Conservation (phyloP, 2,888 invertebrate species). For the Eubasilissa splendida region DNA sequence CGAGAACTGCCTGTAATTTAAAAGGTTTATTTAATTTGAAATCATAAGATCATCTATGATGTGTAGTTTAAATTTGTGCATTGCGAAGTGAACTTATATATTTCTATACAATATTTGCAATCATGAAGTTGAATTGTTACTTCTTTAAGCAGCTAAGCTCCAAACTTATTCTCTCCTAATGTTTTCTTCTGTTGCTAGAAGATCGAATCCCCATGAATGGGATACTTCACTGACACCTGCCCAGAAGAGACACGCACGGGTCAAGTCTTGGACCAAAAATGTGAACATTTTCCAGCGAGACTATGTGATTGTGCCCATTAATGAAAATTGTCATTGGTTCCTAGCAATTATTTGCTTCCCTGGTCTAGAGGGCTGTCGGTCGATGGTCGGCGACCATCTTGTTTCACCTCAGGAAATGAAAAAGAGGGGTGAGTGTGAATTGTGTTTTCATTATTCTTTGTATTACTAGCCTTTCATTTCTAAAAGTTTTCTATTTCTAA, state of each 20-base stretch:
- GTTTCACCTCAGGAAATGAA: constrained; percentile 73
- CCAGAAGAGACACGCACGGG: constrained; percentile 89
- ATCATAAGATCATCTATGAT: too few relatives aligned
- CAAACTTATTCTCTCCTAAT: too few relatives aligned
- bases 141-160: too few relatives aligned
- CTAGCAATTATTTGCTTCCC: constrained; percentile 97
- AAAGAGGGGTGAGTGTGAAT: constrained; percentile 67
- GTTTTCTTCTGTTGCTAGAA: constrained; percentile 61
- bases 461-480: constrained; percentile 23
- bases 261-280: constrained; percentile 97
- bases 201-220: constrained; percentile 76
- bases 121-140: too few relatives aligned
- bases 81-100: too few relatives aligned
- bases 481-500: neutral
- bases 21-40: too few relatives aligned
- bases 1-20: too few relatives aligned
- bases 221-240: constrained; percentile 80
- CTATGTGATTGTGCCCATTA: constrained; percentile 96
- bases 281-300: constrained; percentile 98
- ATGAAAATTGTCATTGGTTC: constrained; percentile 99
- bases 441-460: constrained; percentile 42
- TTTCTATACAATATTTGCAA: too few relatives aligned
- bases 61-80: too few relatives aligned
- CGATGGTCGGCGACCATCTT: constrained; percentile 77
- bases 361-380: constrained; percentile 81